Conservation (phyloP, 2,113 vertebrate genomes). For the Cynopterus brachyotis region DNA sequence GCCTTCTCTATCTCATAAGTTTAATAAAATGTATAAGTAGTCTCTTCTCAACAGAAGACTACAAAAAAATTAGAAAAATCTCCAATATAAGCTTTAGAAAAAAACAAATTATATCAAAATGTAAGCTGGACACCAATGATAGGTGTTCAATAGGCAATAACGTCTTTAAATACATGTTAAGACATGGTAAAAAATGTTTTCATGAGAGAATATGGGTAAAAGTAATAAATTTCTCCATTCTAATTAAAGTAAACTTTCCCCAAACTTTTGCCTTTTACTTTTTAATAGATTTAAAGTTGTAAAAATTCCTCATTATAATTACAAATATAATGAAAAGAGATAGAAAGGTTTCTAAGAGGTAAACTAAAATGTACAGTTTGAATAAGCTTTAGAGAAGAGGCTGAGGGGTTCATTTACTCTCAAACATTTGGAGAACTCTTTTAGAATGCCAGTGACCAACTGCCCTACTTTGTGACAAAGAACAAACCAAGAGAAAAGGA, state of each 20-base stretch:
- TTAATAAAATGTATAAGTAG: neutral
- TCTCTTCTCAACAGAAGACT: neutral
- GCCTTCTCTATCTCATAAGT: neutral
- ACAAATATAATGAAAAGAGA: neutral
- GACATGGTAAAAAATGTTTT: neutral
- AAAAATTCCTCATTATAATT: neutral
- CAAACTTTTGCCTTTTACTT: neutral
- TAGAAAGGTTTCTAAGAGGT: neutral
- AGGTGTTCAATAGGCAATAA: neutral
- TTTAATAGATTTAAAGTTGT: conserved; percentile 16
- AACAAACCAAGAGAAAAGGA: neutral
- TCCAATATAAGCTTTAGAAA: neutral
- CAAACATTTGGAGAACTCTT: neutral
- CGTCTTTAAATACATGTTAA: neutral
- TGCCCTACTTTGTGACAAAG: neutral
- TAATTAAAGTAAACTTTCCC: neutral
- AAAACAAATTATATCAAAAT: neutral
- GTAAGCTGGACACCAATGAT: neutral
- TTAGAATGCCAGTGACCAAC: neutral
- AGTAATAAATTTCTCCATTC: neutral
- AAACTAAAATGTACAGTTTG: neutral
- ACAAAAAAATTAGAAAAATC: neutral
- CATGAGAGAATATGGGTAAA: neutral
- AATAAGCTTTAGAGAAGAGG: neutral
- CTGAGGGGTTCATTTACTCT: neutral